Conservation (phyloP, 2,797 vertebrate genomes). For the Leptoclinus maculatus region DNA sequence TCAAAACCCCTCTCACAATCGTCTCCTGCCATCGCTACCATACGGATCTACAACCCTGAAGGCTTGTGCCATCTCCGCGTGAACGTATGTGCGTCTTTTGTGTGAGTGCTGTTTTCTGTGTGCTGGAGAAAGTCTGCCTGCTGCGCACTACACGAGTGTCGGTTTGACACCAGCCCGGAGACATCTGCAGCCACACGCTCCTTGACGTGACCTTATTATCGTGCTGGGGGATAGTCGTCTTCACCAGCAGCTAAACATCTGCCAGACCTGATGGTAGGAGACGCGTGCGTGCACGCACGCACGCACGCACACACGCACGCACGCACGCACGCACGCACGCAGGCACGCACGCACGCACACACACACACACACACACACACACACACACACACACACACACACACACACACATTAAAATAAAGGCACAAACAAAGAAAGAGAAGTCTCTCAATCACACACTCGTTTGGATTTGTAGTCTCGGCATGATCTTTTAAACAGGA, state of each 20-base stretch:
- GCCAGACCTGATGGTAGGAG: constrained; percentile 50
- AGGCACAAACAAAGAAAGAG: not conserved
- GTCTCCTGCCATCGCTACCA: constrained; percentile 28
- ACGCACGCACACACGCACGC: constrained; percentile 6
- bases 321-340: constrained; percentile 4
- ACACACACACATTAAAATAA: not conserved
- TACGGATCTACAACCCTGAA: constrained; percentile 42
- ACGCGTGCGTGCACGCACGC: too few species aligned
- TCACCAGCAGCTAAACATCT: constrained; percentile 70
- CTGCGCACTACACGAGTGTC: constrained; percentile 5
- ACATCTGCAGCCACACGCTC: constrained; percentile 55
- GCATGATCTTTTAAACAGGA: constrained; percentile 24
- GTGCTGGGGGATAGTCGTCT: constrained; percentile 59
- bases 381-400: not conserved
- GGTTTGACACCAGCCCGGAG: constrained; percentile 46
- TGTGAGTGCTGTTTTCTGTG: not conserved
- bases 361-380: constrained; percentile 9
- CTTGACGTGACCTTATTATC: constrained; percentile 67
- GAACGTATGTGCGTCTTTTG: not conserved
- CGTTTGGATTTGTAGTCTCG: constrained; percentile 5
- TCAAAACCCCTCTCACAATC: constrained; percentile 27
- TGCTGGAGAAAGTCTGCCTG: not conserved
- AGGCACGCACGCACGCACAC: constrained; percentile 2
- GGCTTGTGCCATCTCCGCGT: constrained; percentile 11
- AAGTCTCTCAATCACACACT: not conserved